Percentiles rank a stretch among this genome's conserved stretches.
Conservation (phyloP, 2,888 invertebrate genomes). For the Agrochola lychnidis region DNA sequence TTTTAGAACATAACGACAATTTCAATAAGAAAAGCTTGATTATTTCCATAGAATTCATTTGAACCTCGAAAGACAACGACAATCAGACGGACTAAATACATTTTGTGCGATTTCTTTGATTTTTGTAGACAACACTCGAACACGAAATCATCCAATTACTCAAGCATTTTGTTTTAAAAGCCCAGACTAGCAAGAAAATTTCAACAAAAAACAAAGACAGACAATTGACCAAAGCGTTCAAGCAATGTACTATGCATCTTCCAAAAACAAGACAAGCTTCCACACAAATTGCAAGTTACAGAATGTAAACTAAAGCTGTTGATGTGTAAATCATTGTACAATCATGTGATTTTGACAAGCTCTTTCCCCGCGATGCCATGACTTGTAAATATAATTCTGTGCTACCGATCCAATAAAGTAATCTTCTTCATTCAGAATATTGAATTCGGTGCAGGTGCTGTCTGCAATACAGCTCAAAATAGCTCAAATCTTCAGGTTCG, state of each 20-base stretch:
- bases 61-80: not conserved
- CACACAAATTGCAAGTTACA: not conserved
- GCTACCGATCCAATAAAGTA: too few species aligned
- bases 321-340: not conserved
- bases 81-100: not conserved
- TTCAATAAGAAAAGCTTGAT: not conserved
- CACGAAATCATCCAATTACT: not conserved
- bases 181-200: too few species aligned
- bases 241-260: not conserved
- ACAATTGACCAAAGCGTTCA: not conserved
- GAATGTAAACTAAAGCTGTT: not conserved
- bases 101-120: not conserved
- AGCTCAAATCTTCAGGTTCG: not conserved
- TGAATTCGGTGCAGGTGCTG: not conserved
- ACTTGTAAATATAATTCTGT: not conserved
- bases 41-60: not conserved
- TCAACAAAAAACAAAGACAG: not conserved
- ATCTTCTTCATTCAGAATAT: not conserved
- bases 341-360: not conserved
- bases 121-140: not conserved
- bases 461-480: not conserved
- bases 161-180: not conserved
- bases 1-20: not conserved
- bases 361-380: not conserved
- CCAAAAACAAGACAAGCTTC: not conserved